phyloP scores from a whole-genome alignment of 2,113 vertebrate genomes.

The Ifrita kowaldi region DNA sequence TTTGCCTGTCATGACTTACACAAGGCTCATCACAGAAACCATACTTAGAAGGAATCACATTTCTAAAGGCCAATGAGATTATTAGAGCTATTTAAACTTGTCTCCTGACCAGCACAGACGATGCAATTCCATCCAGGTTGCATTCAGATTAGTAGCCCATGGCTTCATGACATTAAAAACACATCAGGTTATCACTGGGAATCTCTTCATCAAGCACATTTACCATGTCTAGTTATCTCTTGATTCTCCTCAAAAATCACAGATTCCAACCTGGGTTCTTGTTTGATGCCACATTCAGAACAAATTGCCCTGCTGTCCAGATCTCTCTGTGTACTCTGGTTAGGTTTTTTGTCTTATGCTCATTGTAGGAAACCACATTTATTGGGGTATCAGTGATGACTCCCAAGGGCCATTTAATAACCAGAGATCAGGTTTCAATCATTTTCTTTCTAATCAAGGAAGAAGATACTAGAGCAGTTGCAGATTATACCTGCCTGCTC shows the following conservation, averaged over 20 bases:
- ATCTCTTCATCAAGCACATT: not conserved
- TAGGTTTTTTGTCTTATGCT: not conserved
- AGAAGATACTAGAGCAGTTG: not conserved
- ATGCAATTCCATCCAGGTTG: not conserved
- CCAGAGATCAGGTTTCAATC: not conserved
- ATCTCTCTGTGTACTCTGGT: not conserved
- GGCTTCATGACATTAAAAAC: not conserved
- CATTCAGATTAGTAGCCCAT: not conserved
- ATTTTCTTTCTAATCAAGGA: not conserved
- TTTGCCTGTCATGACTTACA: not conserved
- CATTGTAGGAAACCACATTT: not conserved
- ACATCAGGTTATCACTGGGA: not conserved
- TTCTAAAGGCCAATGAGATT: not conserved
- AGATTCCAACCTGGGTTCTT: not conserved
- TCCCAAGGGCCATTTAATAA: not conserved
- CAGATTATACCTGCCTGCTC: not conserved
- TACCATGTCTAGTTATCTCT: not conserved
- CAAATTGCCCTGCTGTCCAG: not conserved
- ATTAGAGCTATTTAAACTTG: not conserved
- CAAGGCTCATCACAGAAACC: not conserved
- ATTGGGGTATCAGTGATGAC: not conserved
- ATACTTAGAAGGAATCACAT: not conserved
- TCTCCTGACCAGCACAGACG: not conserved
- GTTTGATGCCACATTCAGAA: not conserved
- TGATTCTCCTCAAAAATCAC: not conserved